phyloP scores from a whole-genome alignment of 2,113 vertebrate genomes.

The Tetraodon nigroviridis region DNA sequence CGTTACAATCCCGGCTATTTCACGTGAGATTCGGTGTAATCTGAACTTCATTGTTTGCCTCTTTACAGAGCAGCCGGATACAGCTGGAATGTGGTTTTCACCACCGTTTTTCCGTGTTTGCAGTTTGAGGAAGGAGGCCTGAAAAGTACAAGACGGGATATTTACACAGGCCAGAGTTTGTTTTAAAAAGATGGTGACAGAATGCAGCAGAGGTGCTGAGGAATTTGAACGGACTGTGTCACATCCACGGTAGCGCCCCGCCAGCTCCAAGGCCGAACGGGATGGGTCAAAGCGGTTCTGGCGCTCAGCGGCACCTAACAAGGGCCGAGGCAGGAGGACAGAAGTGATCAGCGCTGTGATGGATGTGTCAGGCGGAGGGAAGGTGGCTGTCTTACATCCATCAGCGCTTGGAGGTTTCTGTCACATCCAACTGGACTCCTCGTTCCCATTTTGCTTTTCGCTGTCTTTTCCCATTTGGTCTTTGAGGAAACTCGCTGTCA shows the following conservation, averaged over 20 bases:
- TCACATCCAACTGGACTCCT: slow-evolving; percentile 51
- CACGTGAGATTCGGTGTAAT: slow-evolving; percentile 63
- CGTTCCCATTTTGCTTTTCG: slow-evolving; percentile 32
- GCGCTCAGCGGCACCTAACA: slow-evolving; percentile 15
- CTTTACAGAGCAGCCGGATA: slow-evolving; percentile 57
- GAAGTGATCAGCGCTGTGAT: slow-evolving; percentile 51
- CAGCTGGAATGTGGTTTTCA: slow-evolving; percentile 45
- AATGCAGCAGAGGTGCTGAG: slow-evolving; percentile 32
- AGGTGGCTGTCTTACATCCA: slow-evolving; percentile 54
- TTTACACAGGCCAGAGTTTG: slow-evolving; percentile 56
- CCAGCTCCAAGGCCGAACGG: neutral
- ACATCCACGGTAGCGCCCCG: slow-evolving; percentile 13
- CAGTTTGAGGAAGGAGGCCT: slow-evolving; percentile 46
- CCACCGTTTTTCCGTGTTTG: slow-evolving; percentile 62
- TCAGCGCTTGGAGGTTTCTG: slow-evolving; percentile 45
- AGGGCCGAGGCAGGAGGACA: slow-evolving; percentile 35
- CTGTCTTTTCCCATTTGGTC: slow-evolving; percentile 5
- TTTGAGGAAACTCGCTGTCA: slow-evolving; percentile 21
- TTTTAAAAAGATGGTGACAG: slow-evolving; percentile 58
- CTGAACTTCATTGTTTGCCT: slow-evolving; percentile 65
- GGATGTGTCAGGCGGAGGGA: slow-evolving; percentile 53
- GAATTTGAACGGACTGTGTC: slow-evolving; percentile 36
- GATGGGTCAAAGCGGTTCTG: slow-evolving; percentile 36
- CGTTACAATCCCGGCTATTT: slow-evolving; percentile 43
- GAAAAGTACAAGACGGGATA: slow-evolving; percentile 39